Evolutionary conservation across 2,888 invertebrate species (phyloP).

Genomic region (Limnephilus lunatus): DNA sequence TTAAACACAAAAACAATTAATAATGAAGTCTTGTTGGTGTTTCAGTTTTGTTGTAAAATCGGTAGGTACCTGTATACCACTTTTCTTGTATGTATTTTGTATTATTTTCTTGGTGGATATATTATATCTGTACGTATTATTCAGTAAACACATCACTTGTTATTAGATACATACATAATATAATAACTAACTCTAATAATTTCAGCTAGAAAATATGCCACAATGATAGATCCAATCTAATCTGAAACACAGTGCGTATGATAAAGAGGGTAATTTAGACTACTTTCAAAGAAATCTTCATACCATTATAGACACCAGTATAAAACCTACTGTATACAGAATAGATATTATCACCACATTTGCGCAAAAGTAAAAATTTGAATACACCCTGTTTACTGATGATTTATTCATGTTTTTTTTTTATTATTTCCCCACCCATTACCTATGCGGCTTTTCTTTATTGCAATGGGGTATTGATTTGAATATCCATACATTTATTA

Average conservation of each 20-base stretch:
- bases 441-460: constrained; percentile 36
- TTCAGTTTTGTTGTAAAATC: too few relatives aligned
- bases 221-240: neutral
- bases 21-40: too few relatives aligned
- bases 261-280: neutral
- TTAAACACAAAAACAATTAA: too few relatives aligned
- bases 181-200: too few relatives aligned
- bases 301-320: neutral
- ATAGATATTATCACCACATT: neutral
- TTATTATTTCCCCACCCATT: constrained; percentile 45
- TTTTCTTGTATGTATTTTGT: too few relatives aligned
- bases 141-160: too few relatives aligned
- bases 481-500: constrained; percentile 57
- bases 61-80: too few relatives aligned
- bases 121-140: too few relatives aligned
- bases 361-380: constrained; percentile 48
- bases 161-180: too few relatives aligned
- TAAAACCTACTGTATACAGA: neutral
- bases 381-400: constrained; percentile 50
- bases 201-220: neutral
- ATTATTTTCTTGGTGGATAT: too few relatives aligned
- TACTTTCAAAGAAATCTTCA: neutral
- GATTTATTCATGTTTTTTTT: constrained; percentile 61
- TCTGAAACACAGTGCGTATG: neutral
- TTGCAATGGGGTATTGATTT: constrained; percentile 52